Conservation (phyloP, 2,888 invertebrate genomes). For the Tryphoninae sp. region DNA sequence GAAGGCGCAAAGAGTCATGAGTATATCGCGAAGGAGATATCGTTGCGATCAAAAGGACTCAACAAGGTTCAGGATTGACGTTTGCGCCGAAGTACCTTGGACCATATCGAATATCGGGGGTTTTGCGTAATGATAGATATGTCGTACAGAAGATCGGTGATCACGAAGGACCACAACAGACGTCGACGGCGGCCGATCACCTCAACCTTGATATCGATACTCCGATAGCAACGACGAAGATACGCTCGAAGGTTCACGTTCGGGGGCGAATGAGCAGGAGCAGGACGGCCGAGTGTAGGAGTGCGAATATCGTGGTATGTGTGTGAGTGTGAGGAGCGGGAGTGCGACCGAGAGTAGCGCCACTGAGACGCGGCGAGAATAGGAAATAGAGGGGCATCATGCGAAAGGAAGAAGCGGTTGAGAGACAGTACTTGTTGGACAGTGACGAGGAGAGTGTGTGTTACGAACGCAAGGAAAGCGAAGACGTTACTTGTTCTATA, state of each 20-base stretch:
- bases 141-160: slow-evolving; percentile 53
- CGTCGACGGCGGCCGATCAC: slow-evolving; percentile 56
- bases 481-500: too few relatives aligned
- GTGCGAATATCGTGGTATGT: not conserved
- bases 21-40: slow-evolving; percentile 57
- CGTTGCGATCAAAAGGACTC: slow-evolving; percentile 64
- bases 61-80: slow-evolving; percentile 61
- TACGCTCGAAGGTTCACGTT: not conserved
- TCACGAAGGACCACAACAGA: slow-evolving; percentile 53
- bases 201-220: slow-evolving; percentile 54
- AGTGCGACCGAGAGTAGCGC: too few relatives aligned
- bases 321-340: not conserved
- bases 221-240: slow-evolving; percentile 19
- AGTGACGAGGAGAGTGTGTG: too few relatives aligned
- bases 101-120: slow-evolving; percentile 53
- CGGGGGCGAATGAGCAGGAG: slow-evolving; percentile 27
- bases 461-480: too few relatives aligned
- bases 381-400: too few relatives aligned
- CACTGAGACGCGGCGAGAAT: too few relatives aligned
- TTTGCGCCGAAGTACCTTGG: slow-evolving; percentile 61
- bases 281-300: slow-evolving; percentile 49
- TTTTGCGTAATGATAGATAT: slow-evolving; percentile 56
- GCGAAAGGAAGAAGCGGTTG: too few relatives aligned
- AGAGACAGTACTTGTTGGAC: too few relatives aligned
- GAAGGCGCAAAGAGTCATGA: slow-evolving; percentile 48